Base-by-base conservation (phyloP, 2,888 invertebrate genomes). In the Biston stratarius region DNA sequence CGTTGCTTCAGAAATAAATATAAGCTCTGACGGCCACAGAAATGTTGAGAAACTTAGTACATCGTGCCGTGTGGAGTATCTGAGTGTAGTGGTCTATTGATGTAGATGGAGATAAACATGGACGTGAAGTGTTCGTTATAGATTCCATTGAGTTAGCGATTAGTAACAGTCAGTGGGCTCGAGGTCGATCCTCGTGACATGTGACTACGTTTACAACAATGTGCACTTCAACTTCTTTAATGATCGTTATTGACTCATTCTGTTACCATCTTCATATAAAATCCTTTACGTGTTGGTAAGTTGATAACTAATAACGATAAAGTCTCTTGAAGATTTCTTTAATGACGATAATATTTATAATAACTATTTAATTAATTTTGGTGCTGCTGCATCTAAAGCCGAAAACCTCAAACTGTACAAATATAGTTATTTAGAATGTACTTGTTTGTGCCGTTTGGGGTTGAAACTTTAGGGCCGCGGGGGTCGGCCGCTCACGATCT, bases 121-220 rank as follows among this genome's bases (percentile, higher is more conserved):
- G 63, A 66, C 61, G 51, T 65, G 60, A 73, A 74, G 75, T 74
- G 73, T 77, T 77, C 77, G 77, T 75, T 80, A 78, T 80, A 80
- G 78, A 84, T 83, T 83, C 81, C 81, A 79, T 78, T 76, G 79
- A 82, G 75, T 77, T 72, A 64, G 74, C 81, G 82, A 88, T 88
- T 87, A 84, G 87, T 84, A 83, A 75, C 85, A 83, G 83, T 74
- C 72, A 49, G 66, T 72, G 81, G 66, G 70, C 73, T 75, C 81
- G 85, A 85, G 85, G 85, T 72, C 82, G 73, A 63, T 71, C 69
- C 65, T 67, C 70, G 72, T 61, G 79, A 75, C 72, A 76, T 76
- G 71, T 70, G 70, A 76, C 74, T 74, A 52, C 56, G 60, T 67
- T 59, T 36, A 53, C 62, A 59, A 66, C 56, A 62, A 63, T 67